Evolutionary conservation across 2,113 vertebrate genomes (phyloP).

Genomic region (Nansenia antarctica): DNA sequence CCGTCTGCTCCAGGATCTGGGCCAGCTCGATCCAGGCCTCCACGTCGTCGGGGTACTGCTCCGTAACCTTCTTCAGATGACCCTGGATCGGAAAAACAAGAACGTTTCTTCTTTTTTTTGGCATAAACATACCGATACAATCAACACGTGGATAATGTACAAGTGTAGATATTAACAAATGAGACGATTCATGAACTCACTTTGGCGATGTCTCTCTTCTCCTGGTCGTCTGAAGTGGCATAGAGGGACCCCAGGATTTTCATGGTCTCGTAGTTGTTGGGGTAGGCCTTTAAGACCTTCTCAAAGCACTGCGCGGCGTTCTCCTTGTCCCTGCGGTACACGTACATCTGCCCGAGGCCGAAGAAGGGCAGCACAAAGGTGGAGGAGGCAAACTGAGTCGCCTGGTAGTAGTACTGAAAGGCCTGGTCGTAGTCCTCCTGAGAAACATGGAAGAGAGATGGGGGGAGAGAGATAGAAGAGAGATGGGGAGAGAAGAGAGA

Average conservation of each 20-base stretch:
- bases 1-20: constrained; percentile 97
- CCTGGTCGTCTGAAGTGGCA: constrained; percentile 95
- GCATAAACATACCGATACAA: background rate
- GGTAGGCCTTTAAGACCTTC: constrained; percentile 97
- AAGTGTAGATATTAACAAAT: background rate
- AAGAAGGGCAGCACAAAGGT: constrained; percentile 98
- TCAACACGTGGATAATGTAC: no score
- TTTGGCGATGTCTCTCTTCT: constrained; percentile 96
- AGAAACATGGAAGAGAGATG: constrained; percentile 14
- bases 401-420: constrained; percentile 99
- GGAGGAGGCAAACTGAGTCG: constrained; percentile 96
- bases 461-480: no score
- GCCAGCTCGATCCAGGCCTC: constrained; percentile 98
- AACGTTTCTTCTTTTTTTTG: background rate
- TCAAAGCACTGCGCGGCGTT: constrained; percentile 98
- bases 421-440: constrained; percentile 99
- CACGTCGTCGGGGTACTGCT: constrained; percentile 97
- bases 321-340: constrained; percentile 96
- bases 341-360: constrained; percentile 98
- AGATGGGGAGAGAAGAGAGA: no score
- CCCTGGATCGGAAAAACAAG: constrained; percentile 74
- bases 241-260: constrained; percentile 98
- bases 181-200: constrained; percentile 59
- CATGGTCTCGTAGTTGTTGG: constrained; percentile 99
- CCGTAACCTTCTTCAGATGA: constrained; percentile 96